These are phyloP conservation scores for Xanthia icteritia DNA, from an alignment of 2,888 invertebrate species.

Conservation along the genomic window DNA sequence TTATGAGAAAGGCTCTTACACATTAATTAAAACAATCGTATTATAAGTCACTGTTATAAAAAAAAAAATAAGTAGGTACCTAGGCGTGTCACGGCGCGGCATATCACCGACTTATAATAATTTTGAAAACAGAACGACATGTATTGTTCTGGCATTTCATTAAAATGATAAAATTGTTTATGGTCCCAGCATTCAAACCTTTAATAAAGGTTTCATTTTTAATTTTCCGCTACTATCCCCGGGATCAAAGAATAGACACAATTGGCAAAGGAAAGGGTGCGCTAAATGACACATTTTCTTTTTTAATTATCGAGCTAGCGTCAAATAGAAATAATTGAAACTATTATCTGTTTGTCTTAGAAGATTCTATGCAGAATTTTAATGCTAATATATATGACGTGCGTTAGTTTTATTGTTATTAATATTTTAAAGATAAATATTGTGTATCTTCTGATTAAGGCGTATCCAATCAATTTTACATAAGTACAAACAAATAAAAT, in stretches of 20 bases:
- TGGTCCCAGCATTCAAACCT: neutral
- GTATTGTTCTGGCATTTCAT: neutral
- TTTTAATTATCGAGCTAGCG: neutral
- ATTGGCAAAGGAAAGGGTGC: slow-evolving; percentile 32
- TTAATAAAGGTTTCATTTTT: slow-evolving; percentile 20
- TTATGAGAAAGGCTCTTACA: neutral
- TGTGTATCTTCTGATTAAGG: neutral
- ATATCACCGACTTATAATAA: neutral
- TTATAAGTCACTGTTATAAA: no score
- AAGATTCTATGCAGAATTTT: neutral
- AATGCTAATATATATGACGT: neutral
- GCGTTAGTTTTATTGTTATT: neutral
- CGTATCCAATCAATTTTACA: neutral
- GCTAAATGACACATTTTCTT: neutral
- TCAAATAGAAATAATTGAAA: slow-evolving; percentile 2
- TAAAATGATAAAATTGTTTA: neutral
- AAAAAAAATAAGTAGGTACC: neutral
- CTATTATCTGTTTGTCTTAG: neutral
- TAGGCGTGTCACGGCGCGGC: neutral
- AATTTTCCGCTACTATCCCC: slow-evolving; percentile 36
- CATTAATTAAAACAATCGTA: slow-evolving; percentile 1
- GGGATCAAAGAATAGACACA: slow-evolving; percentile 9
- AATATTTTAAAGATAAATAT: neutral
- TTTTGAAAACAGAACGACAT: slow-evolving; percentile 17
- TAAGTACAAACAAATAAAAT: neutral